Percentiles rank a stretch among this genome's conserved stretches.
These are phyloP conservation scores for Drosophila flavopinicola DNA, from an alignment of 2,888 invertebrate genomes.

Conservation along the genomic window DNA sequence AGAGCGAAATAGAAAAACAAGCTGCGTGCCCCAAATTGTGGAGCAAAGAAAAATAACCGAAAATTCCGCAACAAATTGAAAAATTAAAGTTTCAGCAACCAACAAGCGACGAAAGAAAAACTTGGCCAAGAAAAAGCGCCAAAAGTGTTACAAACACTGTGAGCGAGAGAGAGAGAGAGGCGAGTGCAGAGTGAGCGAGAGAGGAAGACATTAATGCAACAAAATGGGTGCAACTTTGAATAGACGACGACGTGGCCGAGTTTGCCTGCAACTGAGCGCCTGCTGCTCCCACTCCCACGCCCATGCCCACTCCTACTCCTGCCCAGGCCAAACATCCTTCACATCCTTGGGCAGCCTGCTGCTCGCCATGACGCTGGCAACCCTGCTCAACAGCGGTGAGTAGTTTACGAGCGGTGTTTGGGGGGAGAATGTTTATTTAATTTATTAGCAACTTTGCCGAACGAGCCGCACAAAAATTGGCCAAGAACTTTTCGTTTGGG, in stretches of 20 bases:
- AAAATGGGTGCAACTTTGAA: slow-evolving; percentile 70
- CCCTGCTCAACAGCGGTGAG: slow-evolving; percentile 49
- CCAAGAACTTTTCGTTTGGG: slow-evolving; percentile 43
- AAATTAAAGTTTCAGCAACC: slow-evolving; percentile 72
- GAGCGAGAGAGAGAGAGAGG: neutral
- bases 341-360: slow-evolving; percentile 36
- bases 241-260: slow-evolving; percentile 53
- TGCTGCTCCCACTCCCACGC: slow-evolving; percentile 5
- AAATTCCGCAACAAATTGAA: slow-evolving; percentile 77
- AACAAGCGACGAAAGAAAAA: slow-evolving; percentile 53
- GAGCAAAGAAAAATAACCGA: slow-evolving; percentile 67
- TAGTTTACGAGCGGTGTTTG: slow-evolving; percentile 21
- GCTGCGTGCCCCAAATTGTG: slow-evolving; percentile 46
- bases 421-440: slow-evolving; percentile 60
- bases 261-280: slow-evolving; percentile 25
- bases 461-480: slow-evolving; percentile 50
- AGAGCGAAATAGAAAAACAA: slow-evolving; percentile 3
- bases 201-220: slow-evolving; percentile 63
- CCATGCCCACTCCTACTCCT: neutral
- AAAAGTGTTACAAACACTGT: slow-evolving; percentile 59
- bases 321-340: slow-evolving; percentile 3
- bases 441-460: slow-evolving; percentile 65
- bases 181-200: neutral
- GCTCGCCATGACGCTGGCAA: slow-evolving; percentile 29
- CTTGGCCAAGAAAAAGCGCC: slow-evolving; percentile 48